Evolutionary conservation across 2,888 invertebrate genomes (phyloP).

Genomic region (Conistra vaccinii): DNA sequence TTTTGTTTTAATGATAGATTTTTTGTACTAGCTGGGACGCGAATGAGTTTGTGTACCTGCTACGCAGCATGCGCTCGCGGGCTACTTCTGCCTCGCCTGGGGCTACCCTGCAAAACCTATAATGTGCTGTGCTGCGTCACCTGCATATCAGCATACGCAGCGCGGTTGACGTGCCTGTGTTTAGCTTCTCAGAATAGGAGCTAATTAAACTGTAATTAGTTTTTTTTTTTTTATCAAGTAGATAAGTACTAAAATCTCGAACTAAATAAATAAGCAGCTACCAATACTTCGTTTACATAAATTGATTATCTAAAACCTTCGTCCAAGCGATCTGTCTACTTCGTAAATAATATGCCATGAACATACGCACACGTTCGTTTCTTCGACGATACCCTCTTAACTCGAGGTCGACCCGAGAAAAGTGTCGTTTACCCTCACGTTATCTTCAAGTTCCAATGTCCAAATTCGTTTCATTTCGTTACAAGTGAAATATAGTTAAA

Average conservation of each 20-base stretch:
- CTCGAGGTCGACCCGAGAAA: slow-evolving; percentile 71
- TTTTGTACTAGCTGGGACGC: too few relatives aligned
- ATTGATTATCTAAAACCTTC: slow-evolving; percentile 63
- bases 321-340: slow-evolving; percentile 62
- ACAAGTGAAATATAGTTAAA: slow-evolving; percentile 75
- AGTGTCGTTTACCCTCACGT: slow-evolving; percentile 73
- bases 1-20: too few relatives aligned
- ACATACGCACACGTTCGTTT: slow-evolving; percentile 60
- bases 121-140: too few relatives aligned
- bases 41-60: too few relatives aligned
- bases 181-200: neutral
- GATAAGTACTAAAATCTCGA: neutral
- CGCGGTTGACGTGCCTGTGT: neutral
- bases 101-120: too few relatives aligned
- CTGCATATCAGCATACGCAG: too few relatives aligned
- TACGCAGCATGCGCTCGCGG: too few relatives aligned
- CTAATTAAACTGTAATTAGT: neutral
- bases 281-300: slow-evolving; percentile 44
- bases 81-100: too few relatives aligned
- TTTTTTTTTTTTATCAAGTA: too few relatives aligned
- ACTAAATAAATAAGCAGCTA: slow-evolving; percentile 22
- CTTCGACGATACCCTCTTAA: slow-evolving; percentile 71
- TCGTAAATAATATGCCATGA: slow-evolving; percentile 67
- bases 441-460: slow-evolving; percentile 75
- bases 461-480: slow-evolving; percentile 76